Base-by-base conservation (phyloP, 2,113 vertebrate genomes). In the Oncorhynchus gorbuscha region DNA sequence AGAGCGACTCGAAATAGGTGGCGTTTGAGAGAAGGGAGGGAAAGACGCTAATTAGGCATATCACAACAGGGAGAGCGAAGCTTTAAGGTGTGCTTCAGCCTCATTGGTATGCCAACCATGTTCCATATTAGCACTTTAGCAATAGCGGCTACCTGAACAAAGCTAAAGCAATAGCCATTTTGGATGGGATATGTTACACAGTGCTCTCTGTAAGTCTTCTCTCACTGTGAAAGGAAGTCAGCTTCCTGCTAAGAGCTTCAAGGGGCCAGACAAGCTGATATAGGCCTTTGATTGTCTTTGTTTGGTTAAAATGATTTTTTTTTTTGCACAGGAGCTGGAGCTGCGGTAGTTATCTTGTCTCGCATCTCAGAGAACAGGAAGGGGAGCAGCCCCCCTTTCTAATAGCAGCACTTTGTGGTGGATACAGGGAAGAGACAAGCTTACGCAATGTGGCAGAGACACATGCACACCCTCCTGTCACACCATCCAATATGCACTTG, bases 31-130 rank as follows among this genome's bases (percentile, higher is more conserved):
- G 79, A 85, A 26, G 13, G 84, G 79, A 72, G 73, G 51, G 72
- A 79, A 84, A 83, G 78, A 81, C 74, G 78, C 75, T 89, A 90
- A 89, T 92, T 90, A 90, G 84, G 73, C 65, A 61, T 83, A 87
- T 90, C 79, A 72, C 81, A 78, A 79, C 83, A 32, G 75, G 79
- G 62, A 76, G 81, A 78, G 76, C 74, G 74, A 80, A 82, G 84
- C 71, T 83, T 86, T 78, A 83, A 86, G 82, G 80, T 84, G 81
- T 72, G 76, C 62, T 72, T 72, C 39, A 83, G 82, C 80, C 79
- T 82, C 45, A 72, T 85, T 79, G 71, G 79, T 80, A 86, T 76
- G 82, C 72, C 55, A 59, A 79, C 65, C 48, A 68, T 82, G 75
- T 59, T 68, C 49, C 49, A 55, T 55, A 13, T 55, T 5, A 76